Evolutionary conservation across 2,113 vertebrate genomes (phyloP), one percentile per base, ranked within the genome.

Genomic region (Salminus brasiliensis): DNA sequence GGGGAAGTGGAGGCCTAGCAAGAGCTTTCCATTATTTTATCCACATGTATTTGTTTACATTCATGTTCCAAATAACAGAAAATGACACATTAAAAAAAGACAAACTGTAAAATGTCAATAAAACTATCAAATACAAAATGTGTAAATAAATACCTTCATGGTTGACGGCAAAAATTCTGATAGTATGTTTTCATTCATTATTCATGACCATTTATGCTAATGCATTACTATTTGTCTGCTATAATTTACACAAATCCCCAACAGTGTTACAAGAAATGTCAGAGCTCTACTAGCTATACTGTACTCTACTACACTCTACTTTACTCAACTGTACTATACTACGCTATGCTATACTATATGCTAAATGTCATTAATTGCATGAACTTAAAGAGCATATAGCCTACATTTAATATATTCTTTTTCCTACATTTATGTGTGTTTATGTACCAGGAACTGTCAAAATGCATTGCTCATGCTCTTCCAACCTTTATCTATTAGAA

Each of bases 201-300:
- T 78, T 78, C 39, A 78, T 70, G 43, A 47, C 21, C 49, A 78
- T 53, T 45, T 34, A 32, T 15, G 52, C 23, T 67, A 27, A 67
- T 76, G 47, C 62, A 67, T 66, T 34, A 34, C 15, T 16, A 18
- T 60, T 60, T 60, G 7, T 63, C 60, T 76, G n/a, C 15, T 12
- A 30, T 29, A 6, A 55, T 66, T 76, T 53, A 65, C 72, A 75
- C 18, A 49, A 16, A 34, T 43, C 10, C 2, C 15, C 52, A 11
- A 65, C 2, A 47, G 62, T 65, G 13, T 74, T 47, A 34, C 43
- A 25, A 52, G 12, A 62, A 62, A 32, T 29, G 59, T 45, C 18
- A 74, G 11, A n/a, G 27, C 57, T 43, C 27, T 29, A 25, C 36
- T 16, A n/a, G n/a, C n/a, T n/a, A n/a, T n/a, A n/a, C n/a, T n/a